These are phyloP conservation scores for Hylaeus volcanicus DNA, from an alignment of 1,140 invertebrate species.

Conservation along the genomic window DNA sequence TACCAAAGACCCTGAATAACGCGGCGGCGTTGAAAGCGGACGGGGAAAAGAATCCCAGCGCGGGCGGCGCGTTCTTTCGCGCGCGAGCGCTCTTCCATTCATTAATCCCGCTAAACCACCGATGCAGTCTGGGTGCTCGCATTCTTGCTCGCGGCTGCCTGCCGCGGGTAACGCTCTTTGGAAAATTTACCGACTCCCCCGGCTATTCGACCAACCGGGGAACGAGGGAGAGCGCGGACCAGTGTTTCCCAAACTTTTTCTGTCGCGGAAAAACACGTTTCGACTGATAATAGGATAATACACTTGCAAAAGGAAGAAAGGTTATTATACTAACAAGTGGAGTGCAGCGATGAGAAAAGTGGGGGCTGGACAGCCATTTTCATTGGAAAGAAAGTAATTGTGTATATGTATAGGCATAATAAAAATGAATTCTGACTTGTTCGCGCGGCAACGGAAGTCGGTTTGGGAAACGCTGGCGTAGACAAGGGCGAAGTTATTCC, in stretches of 20 bases:
- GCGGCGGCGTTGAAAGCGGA: neutral
- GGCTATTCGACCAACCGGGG: neutral
- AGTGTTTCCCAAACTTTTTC: too few relatives aligned
- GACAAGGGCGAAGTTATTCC: slow-evolving; percentile 22
- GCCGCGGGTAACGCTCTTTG: slow-evolving; percentile 6
- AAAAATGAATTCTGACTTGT: too few relatives aligned
- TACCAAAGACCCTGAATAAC: slow-evolving; percentile 1
- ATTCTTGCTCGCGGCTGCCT: neutral
- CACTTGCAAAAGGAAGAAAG: too few relatives aligned
- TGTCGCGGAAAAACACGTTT: too few relatives aligned
- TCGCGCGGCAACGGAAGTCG: too few relatives aligned
- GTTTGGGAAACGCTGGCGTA: neutral
- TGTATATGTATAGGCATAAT: too few relatives aligned
- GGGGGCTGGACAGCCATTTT: too few relatives aligned
- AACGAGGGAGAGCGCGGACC: neutral
- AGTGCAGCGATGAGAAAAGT: too few relatives aligned
- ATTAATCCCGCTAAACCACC: slow-evolving; percentile 1
- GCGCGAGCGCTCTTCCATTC: neutral
- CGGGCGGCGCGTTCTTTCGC: neutral
- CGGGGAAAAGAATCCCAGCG: neutral
- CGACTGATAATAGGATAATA: too few relatives aligned
- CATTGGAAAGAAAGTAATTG: too few relatives aligned
- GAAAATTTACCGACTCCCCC: neutral
- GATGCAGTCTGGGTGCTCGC: neutral
- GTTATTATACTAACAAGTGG: too few relatives aligned